Base-by-base conservation (phyloP, 2,797 vertebrate species). In the Esox masquinongy region DNA sequence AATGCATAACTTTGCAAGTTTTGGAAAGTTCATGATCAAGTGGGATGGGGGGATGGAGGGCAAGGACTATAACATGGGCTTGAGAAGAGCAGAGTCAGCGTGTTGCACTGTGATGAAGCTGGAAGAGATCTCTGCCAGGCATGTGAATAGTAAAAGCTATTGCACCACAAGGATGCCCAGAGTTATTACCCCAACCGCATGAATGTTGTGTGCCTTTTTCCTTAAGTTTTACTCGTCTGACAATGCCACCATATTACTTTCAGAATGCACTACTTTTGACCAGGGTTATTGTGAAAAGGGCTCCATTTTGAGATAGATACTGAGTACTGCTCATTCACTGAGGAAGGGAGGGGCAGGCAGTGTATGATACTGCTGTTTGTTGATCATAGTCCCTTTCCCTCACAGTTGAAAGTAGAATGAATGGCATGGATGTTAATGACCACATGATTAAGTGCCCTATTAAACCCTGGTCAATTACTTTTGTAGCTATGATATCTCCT, bases 1-100 rank as follows among this genome's bases (percentile, higher is more conserved):
- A 86, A 70, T 77, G 80, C 85, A 87, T 74, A 85, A 87, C 68
- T 87, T 82, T 84, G 84, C 82, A 86, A 75, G 76, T 85, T 90
- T 79, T 86, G 53, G 87, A 70, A 89, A 78, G 74, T 86, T 85
- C 80, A 77, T 80, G 74, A 88, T 88, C 79, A 88, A 86, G 84
- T 84, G 29, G 39, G 39, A 43, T 43, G 39, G 39, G 9, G 84
- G 81, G 87, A 88, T 84, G 86, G 86, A 90, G 85, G 81, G 83
- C 86, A 88, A 77, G 82, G 77, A 82, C 76, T 83, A 56, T 78
- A 73, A 85, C 77, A 85, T 83, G 67, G 77, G 83, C 82, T 80
- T n/a, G 49, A 61, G 72, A 83, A 88, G 76, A 86, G 88, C 85
- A 2, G 64, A 53, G 71, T 93, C 92, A 92, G 92, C 91, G 88